These are phyloP conservation scores for Drosophila testacea DNA, from an alignment of 2,888 invertebrate species.

Conservation along the genomic window DNA sequence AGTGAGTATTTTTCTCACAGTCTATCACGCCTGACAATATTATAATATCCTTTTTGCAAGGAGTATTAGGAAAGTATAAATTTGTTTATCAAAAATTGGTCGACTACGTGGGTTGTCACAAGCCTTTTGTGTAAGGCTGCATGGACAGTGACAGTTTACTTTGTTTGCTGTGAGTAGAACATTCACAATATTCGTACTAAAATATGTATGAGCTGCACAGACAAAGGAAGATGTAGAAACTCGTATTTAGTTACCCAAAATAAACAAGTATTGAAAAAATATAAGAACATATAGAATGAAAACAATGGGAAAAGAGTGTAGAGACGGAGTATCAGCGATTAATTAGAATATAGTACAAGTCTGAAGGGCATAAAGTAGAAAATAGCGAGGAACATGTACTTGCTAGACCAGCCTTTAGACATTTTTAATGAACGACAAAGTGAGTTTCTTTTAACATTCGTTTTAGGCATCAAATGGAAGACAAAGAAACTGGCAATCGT, in stretches of 20 bases:
- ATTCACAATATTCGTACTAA: constrained; percentile 26
- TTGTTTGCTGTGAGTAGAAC: constrained; percentile 17
- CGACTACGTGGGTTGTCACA: constrained; percentile 1
- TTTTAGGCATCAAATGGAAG: constrained; percentile 2
- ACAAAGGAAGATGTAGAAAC: constrained; percentile 13
- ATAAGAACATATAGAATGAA: not conserved
- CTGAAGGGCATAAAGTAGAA: constrained; percentile 1
- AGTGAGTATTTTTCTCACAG: not conserved
- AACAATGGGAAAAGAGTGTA: not conserved
- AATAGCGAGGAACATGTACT: not conserved
- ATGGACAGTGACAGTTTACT: constrained; percentile 24
- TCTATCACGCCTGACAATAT: not conserved
- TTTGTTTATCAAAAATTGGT: constrained; percentile 5
- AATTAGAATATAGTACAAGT: constrained; percentile 7
- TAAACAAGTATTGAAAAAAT: not conserved
- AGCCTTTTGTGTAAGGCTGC: constrained; percentile 7
- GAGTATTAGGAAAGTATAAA: not conserved
- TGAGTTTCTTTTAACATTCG: constrained; percentile 12
- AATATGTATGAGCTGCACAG: constrained; percentile 16
- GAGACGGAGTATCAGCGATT: not conserved
- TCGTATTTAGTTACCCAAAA: constrained; percentile 10
- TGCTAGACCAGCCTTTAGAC: not conserved
- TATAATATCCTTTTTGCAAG: not conserved
- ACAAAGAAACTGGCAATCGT: constrained; percentile 43
- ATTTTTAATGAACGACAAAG: constrained; percentile 6